A percentile compares a stretch with the other conserved stretches of the same genome.
Evolutionary conservation across 1,140 invertebrate genomes (phyloP).

Genomic region (Drosophila auraria): DNA sequence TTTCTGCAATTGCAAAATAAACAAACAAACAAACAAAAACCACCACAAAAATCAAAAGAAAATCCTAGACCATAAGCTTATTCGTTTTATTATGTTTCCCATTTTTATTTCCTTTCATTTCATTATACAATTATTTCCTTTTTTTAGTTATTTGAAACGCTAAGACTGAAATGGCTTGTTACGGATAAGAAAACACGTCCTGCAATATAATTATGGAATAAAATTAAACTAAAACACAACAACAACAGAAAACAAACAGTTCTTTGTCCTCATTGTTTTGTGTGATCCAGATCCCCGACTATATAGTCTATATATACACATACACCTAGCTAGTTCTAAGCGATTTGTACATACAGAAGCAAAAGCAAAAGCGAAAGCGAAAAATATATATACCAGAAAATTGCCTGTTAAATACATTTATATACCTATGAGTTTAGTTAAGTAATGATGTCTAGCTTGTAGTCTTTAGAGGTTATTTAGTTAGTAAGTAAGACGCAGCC

Average conservation of each 20-base stretch:
- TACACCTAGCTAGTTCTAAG: constrained; percentile 58
- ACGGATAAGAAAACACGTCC: constrained; percentile 76
- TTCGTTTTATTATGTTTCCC: constrained; percentile 43
- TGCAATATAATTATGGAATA: constrained; percentile 61
- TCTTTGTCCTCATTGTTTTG: constrained; percentile 56
- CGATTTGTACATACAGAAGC: constrained; percentile 63
- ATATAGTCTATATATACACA: constrained; percentile 33
- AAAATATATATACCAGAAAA: constrained; percentile 72
- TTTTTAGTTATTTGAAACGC: constrained; percentile 83
- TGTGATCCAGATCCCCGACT: constrained; percentile 71
- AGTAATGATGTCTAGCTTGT: constrained; percentile 57
- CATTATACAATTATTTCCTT: constrained; percentile 50
- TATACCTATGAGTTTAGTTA: constrained; percentile 71
- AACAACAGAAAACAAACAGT: constrained; percentile 36
- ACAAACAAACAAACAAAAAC: constrained; percentile 42
- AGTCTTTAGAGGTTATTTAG: constrained; percentile 79
- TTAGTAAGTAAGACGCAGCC: constrained; percentile 56
- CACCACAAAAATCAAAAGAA: constrained; percentile 36
- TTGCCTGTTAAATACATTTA: constrained; percentile 83
- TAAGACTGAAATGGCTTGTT: constrained; percentile 85
- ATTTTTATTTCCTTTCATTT: constrained; percentile 47
- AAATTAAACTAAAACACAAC: constrained; percentile 36
- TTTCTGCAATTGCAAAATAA: constrained; percentile 62
- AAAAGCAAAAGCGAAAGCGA: constrained; percentile 32
- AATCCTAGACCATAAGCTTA: constrained; percentile 68